A percentile compares a stretch with the other conserved stretches of the same genome.
phyloP scores from a whole-genome alignment of 2,113 vertebrate species.

The Furnarius figulus region DNA sequence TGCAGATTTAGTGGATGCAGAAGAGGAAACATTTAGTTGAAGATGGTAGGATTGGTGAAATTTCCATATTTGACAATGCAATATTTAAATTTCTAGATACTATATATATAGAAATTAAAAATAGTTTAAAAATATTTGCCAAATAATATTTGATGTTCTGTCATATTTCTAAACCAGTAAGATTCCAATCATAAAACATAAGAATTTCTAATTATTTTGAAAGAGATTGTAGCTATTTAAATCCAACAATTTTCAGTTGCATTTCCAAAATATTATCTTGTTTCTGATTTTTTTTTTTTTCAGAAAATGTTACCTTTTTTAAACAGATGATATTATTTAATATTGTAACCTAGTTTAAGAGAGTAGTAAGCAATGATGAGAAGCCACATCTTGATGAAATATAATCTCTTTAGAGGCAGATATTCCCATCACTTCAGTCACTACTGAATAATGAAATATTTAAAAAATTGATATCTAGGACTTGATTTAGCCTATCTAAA shows the following conservation, averaged over 20 bases:
- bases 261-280: not conserved
- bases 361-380: not conserved
- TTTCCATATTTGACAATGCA: not conserved
- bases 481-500: not conserved
- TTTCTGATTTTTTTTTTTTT: not conserved
- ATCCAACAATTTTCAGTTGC: not conserved
- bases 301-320: not conserved
- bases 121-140: no score
- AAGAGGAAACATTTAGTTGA: not conserved
- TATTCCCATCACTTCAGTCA: not conserved
- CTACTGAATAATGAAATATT: not conserved
- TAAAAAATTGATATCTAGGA: not conserved
- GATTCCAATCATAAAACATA: not conserved
- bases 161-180: not conserved
- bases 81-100: not conserved
- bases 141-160: not conserved
- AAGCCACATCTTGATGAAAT: not conserved
- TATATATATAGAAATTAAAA: no score
- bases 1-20: accelerated
- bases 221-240: not conserved
- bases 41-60: not conserved
- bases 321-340: not conserved
- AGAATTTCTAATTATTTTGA: not conserved
- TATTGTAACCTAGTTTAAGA: not conserved
- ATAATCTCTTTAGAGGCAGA: not conserved